Percentiles rank a stretch among this genome's conserved stretches.
These are phyloP conservation scores for Urophycis tenuis DNA, from an alignment of 2,797 vertebrate genomes.

Conservation along the genomic window DNA sequence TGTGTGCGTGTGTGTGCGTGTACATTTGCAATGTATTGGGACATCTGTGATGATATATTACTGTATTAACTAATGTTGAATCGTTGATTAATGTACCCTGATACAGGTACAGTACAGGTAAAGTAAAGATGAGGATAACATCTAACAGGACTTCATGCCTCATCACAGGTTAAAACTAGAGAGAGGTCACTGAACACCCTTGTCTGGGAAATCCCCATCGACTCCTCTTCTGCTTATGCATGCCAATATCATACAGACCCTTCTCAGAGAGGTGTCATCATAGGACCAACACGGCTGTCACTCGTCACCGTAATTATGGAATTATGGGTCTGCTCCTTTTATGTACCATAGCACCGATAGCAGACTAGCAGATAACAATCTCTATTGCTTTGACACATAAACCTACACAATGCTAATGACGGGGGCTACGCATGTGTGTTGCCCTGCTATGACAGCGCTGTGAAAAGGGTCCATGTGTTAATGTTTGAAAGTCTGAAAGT, in stretches of 20 bases:
- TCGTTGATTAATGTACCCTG: too few species aligned
- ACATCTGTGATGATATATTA: background rate
- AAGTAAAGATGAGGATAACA: background rate
- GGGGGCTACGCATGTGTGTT: background rate
- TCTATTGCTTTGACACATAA: background rate
- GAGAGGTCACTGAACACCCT: background rate
- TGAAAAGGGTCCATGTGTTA: background rate
- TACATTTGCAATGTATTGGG: background rate
- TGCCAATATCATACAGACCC: background rate
- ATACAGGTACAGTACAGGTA: too few species aligned
- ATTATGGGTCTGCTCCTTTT: background rate
- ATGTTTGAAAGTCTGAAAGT: background rate
- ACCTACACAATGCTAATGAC: background rate
- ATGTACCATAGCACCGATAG: background rate
- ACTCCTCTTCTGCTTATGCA: background rate
- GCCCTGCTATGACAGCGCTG: background rate
- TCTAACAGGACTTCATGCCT: background rate
- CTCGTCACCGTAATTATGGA: background rate
- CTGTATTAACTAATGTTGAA: too few species aligned
- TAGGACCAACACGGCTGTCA: background rate
- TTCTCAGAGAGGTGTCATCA: background rate
- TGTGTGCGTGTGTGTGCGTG: constrained; percentile 3
- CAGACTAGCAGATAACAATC: background rate
- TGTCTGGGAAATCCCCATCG: background rate
- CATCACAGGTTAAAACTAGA: background rate